Percentiles rank a stretch among this genome's conserved stretches.
phyloP scores from a whole-genome alignment of 2,113 vertebrate species.

The Odocoileus hemionus region DNA sequence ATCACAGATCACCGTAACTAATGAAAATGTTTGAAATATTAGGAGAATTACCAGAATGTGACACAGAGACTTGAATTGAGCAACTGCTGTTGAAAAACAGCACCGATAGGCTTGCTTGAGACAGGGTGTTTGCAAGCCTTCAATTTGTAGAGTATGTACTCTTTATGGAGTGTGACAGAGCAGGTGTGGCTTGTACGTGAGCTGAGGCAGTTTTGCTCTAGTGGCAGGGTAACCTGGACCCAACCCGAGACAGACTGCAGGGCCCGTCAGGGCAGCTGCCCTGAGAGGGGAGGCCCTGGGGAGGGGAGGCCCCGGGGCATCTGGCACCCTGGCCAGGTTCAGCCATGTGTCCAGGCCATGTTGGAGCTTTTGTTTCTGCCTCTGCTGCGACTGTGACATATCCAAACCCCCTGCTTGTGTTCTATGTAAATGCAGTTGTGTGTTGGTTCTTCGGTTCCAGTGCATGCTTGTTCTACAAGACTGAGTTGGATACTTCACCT shows the following conservation, averaged over 20 bases:
- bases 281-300: not conserved
- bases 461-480: not conserved
- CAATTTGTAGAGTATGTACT: not conserved
- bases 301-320: not conserved
- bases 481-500: not conserved
- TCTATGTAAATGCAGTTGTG: not conserved
- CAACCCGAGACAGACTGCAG: not conserved
- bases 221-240: not conserved
- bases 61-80: not conserved
- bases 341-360: not conserved
- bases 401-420: not conserved
- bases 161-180: too few relatives aligned
- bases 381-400: not conserved
- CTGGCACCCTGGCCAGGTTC: not conserved
- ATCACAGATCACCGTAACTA: not conserved
- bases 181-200: not conserved
- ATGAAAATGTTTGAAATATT: too few relatives aligned
- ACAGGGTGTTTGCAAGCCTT: not conserved
- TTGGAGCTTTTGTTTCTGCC: not conserved
- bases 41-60: not conserved
- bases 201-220: accelerated
- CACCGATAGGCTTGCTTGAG: not conserved
- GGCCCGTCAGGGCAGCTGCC: not conserved
- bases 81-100: not conserved
- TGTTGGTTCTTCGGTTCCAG: not conserved